Evolutionary conservation across 2,113 vertebrate genomes (phyloP).

Genomic region (Sturnus vulgaris): DNA sequence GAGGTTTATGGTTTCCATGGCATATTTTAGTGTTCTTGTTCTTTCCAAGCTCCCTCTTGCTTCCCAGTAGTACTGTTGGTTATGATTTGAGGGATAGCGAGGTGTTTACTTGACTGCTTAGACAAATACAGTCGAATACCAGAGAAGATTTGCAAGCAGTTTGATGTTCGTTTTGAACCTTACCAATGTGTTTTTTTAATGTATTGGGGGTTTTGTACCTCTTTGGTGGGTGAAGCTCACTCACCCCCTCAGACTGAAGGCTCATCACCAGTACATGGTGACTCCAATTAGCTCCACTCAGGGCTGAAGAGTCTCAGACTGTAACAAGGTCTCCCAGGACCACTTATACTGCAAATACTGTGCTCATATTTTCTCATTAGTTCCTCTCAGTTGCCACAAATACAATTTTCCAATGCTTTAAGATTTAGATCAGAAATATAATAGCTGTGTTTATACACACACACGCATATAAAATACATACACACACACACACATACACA

Average conservation of each 20-base stretch:
- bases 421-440: constrained; percentile 62
- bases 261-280: constrained; percentile 71
- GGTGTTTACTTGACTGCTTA: background rate
- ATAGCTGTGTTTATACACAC: background rate
- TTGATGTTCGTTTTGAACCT: constrained; percentile 53
- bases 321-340: constrained; percentile 89
- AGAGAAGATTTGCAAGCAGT: constrained; percentile 13
- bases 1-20: background rate
- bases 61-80: background rate
- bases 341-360: constrained; percentile 64
- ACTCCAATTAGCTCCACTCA: constrained; percentile 80
- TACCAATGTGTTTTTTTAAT: constrained; percentile 45
- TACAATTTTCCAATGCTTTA: constrained; percentile 69
- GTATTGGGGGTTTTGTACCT: constrained; percentile 50
- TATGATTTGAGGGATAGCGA: background rate
- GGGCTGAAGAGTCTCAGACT: constrained; percentile 74
- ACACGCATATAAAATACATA: too few species aligned
- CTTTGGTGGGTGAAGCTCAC: constrained; percentile 61
- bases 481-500: fast-evolving
- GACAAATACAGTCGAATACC: constrained; percentile 14
- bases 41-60: background rate
- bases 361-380: constrained; percentile 82
- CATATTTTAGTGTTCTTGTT: background rate
- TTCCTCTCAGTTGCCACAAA: constrained; percentile 78
- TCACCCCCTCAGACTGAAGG: constrained; percentile 59